These are phyloP conservation scores for Phylloscopus collybita DNA, from an alignment of 2,797 vertebrate genomes.

Conservation along the genomic window DNA sequence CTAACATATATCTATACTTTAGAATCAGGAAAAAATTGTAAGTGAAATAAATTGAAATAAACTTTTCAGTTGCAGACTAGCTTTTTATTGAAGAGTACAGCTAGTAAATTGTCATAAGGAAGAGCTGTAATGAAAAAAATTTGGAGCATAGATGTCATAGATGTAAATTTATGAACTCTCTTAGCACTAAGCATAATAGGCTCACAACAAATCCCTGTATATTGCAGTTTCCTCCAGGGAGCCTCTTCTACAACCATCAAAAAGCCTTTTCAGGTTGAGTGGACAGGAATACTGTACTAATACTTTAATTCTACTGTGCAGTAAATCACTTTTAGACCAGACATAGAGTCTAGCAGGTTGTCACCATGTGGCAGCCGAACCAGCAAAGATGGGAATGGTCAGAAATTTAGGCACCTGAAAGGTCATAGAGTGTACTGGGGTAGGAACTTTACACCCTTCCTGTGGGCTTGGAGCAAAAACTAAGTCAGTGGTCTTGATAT, in stretches of 20 bases:
- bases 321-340: slow-evolving; percentile 65
- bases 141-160: background rate
- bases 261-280: slow-evolving; percentile 50
- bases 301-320: slow-evolving; percentile 66
- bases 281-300: slow-evolving; percentile 52
- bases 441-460: slow-evolving; percentile 50
- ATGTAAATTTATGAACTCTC: slow-evolving; percentile 55
- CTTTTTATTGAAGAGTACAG: background rate
- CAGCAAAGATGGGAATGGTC: slow-evolving; percentile 66
- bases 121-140: background rate
- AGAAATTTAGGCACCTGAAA: slow-evolving; percentile 64
- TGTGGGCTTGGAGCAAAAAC: background rate
- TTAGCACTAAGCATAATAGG: slow-evolving; percentile 18
- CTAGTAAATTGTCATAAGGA: background rate
- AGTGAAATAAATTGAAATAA: background rate
- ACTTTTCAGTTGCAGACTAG: background rate
- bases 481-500: slow-evolving; percentile 18
- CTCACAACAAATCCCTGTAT: slow-evolving; percentile 51
- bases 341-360: slow-evolving; percentile 61
- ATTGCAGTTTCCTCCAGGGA: slow-evolving; percentile 62
- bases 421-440: slow-evolving; percentile 45
- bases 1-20: background rate
- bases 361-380: slow-evolving; percentile 65
- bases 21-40: background rate
- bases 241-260: background rate